A percentile compares a stretch with the other conserved stretches of the same genome.
phyloP scores from a whole-genome alignment of 2,113 vertebrate species.

The Aix galericulata region DNA sequence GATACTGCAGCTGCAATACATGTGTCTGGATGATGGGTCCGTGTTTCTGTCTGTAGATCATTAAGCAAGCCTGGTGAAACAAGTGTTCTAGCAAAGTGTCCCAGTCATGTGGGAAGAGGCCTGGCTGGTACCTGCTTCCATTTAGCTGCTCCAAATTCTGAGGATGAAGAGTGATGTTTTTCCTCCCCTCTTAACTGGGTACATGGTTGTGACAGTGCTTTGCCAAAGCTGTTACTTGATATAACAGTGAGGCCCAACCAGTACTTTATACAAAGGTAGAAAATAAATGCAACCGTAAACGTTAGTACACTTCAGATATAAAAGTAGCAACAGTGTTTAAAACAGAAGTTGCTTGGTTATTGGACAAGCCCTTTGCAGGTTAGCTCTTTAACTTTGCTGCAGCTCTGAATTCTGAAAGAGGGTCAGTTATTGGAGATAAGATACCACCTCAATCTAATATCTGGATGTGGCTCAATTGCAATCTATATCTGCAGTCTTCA shows the following conservation, averaged over 20 bases:
- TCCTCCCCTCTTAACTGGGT: not conserved
- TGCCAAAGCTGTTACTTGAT: not conserved
- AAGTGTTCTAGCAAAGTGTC: not conserved
- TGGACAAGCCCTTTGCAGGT: not conserved
- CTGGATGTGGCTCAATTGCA: not conserved
- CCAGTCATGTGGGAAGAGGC: not conserved
- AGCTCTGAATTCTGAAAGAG: not conserved
- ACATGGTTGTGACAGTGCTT: not conserved
- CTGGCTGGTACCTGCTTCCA: not conserved
- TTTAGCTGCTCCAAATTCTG: not conserved
- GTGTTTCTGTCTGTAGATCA: not conserved
- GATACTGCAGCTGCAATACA: not conserved
- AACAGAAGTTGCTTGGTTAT: not conserved
- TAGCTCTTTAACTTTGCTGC: not conserved
- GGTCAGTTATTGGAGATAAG: not conserved
- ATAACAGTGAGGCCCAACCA: not conserved
- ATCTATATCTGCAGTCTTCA: not conserved
- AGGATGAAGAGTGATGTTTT: not conserved
- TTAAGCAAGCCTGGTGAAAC: not conserved
- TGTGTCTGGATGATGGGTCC: not conserved
- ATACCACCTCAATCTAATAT: not conserved
- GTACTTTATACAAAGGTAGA: not conserved
- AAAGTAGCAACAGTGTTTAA: not conserved
- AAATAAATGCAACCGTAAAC: not conserved
- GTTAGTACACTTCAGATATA: not conserved